Base-by-base conservation (phyloP, 1,140 invertebrate species). In the Nasonia longicornis region DNA sequence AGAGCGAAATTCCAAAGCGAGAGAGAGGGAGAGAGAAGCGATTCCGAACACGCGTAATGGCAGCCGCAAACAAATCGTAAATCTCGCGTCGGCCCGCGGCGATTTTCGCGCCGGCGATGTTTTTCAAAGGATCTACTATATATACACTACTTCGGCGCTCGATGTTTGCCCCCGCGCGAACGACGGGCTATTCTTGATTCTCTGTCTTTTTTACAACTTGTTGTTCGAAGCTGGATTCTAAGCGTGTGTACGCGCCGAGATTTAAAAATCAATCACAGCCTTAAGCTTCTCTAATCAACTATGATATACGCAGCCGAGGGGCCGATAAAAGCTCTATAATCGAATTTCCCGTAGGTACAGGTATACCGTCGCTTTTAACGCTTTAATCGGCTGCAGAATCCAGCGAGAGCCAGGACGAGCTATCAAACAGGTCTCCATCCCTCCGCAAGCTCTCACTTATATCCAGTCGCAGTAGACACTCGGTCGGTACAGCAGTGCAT, bases 11-110 rank as follows among this genome's bases (percentile, higher is more conserved):
- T 3, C 64, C 64, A 6, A 26, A 26, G 22, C 11, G 31, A 35
- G 31, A 35, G 31, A 35, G 31, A 35, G 31, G 1, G 31, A 31
- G 14, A 67, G 26, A 67, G 26, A 26, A 26, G 64, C 29, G 69
- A 38, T 31, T 71, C 38, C 12, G 72, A 22, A 26, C 72, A 48
- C 72, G 72, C 72, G 63, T 77, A 77, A 77, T 77, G 63, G 75
- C 38, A 77, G 31, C 75, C 75, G 75, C 75, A 67, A 67, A 77
- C 63, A 77, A 77, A 77, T 77, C 63, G 75, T 77, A 77, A 77
- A 77, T 77, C 42, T 73, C 66, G 31, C 11, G 26, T 69, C 26
- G 20, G 38, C 71, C 71, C 76, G 76, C 76, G 66, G 75, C 38
- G 79, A 76, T 64, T 81, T 81, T 74, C 73, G 38, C 52, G 52